These are phyloP conservation scores for Hybognathus amarus DNA, from an alignment of 2,797 vertebrate genomes.

Conservation along the genomic window DNA sequence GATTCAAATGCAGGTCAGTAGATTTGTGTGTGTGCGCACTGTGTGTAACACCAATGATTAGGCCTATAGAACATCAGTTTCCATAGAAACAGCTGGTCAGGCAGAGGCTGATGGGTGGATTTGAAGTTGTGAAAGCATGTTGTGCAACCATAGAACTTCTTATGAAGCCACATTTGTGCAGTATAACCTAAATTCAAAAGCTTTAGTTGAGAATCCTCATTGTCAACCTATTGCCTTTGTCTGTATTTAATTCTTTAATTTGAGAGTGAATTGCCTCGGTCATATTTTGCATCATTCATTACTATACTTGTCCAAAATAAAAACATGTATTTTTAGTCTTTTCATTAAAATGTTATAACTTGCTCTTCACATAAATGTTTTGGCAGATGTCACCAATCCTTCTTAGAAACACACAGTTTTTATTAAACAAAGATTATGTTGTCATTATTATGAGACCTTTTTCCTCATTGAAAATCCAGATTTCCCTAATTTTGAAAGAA, in stretches of 20 bases:
- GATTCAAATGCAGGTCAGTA: constrained; percentile 56
- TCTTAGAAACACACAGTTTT: background rate
- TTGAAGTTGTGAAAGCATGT: constrained; percentile 47
- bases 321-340: background rate
- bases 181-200: constrained; percentile 43
- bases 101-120: constrained; percentile 51
- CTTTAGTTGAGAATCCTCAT: constrained; percentile 5
- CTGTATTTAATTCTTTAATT: background rate
- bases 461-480: background rate
- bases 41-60: constrained; percentile 58
- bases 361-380: background rate
- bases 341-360: background rate
- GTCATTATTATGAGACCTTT: background rate
- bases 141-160: constrained; percentile 52
- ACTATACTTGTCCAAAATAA: background rate
- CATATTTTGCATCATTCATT: background rate
- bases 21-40: constrained; percentile 20
- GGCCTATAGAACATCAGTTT: constrained; percentile 66
- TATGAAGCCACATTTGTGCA: constrained; percentile 32
- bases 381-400: background rate
- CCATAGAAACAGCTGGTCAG: constrained; percentile 65
- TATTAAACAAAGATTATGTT: background rate
- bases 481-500: background rate
- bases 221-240: background rate
- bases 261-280: background rate